These are phyloP conservation scores for Lasioglossum marginatum DNA, from an alignment of 2,888 invertebrate genomes.

Conservation along the genomic window DNA sequence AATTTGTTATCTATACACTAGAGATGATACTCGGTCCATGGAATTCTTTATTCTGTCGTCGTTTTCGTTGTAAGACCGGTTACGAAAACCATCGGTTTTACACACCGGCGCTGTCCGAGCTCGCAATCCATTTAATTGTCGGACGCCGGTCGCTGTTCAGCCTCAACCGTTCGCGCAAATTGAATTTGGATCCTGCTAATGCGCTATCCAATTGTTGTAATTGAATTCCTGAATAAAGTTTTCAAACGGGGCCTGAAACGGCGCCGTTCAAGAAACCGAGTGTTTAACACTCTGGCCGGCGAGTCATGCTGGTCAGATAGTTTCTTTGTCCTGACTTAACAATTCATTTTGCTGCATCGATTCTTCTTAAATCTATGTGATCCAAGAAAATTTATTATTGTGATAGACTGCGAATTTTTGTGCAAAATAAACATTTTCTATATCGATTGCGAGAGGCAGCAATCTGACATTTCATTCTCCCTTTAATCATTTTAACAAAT, in stretches of 20 bases:
- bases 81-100: slow-evolving; percentile 40
- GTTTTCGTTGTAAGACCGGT: slow-evolving; percentile 6
- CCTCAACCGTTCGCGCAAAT: slow-evolving; percentile 41
- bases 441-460: too few species aligned
- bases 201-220: slow-evolving; percentile 46
- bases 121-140: slow-evolving; percentile 51
- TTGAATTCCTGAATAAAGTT: slow-evolving; percentile 46
- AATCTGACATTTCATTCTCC: too few species aligned
- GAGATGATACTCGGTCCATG: not conserved
- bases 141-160: slow-evolving; percentile 29
- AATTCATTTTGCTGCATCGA: not conserved
- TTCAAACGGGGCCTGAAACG: slow-evolving; percentile 22
- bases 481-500: too few species aligned
- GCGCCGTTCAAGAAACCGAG: slow-evolving; percentile 9
- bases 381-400: not conserved
- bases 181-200: slow-evolving; percentile 48
- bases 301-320: not conserved
- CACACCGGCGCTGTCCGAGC: slow-evolving; percentile 17
- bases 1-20: not conserved
- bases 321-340: not conserved
- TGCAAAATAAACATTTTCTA: too few species aligned
- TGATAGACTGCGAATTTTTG: too few species aligned
- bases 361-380: not conserved
- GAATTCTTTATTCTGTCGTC: not conserved
- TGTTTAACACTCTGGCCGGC: not conserved